Base-by-base conservation (phyloP, 2,797 vertebrate species). In the Coendou prehensilis region DNA sequence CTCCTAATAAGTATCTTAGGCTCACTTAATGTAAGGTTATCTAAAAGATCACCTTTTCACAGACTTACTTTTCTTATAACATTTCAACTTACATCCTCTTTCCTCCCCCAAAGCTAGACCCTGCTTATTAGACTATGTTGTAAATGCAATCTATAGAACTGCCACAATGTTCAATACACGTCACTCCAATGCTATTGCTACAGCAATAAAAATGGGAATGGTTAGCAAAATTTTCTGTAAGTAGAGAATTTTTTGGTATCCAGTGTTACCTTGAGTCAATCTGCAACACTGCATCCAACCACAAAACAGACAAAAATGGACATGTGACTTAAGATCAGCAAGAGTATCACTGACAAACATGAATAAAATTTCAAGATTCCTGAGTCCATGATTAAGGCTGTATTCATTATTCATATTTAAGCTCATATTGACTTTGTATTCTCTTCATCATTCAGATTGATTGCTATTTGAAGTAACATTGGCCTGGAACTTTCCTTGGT, bases 401-500 rank as follows among this genome's bases (percentile, higher is more conserved):
- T 5, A 79, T 67, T 28, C 7, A n/a, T 89, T 85, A 85, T 30
- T 87, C 56, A 83, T 52, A 92, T 23, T 18, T 61, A 78, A 91
- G 45, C 57, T 87, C 14, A 9, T 50, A 91, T 64, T 87, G 93
- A 94, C 64, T 82, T 82, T 26, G 82, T 67, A 69, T 9, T 93
- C 54, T 57, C 22, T 20, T 76, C 57, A 63, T 79, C 90, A 63
- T 59, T 89, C 80, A 91, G 80, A 94, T 8, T 91, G 83, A 95
- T 63, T 93, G 78, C 69, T n/a, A 75, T 71, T 83, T 94, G 82
- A 50, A 93, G 23, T 61, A 97, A 67, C 59, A 91, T 15, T 57
- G 80, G 26, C 64, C 84, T 76, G 67, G 83, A 50, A 93, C 79
- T 86, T 95, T 96, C 56, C 63, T 88, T 96, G 86, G 85, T 59